Conservation (phyloP, 1,140 invertebrate species). For the Asbolus verrucosus region DNA sequence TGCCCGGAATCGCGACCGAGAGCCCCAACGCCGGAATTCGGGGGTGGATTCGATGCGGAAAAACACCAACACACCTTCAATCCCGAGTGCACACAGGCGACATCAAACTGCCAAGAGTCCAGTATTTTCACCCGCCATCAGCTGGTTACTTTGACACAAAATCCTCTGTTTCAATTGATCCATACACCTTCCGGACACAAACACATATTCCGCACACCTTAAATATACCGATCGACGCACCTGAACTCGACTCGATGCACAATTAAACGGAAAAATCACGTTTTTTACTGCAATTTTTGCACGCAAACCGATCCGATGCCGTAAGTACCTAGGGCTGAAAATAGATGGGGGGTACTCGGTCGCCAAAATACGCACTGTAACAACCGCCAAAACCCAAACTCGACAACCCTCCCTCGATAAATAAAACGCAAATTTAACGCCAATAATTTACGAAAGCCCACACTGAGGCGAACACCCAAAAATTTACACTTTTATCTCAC, state of each 20-base stretch:
- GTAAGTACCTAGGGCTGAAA: slow-evolving; percentile 66
- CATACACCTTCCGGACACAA: slow-evolving; percentile 45
- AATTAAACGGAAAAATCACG: slow-evolving; percentile 3
- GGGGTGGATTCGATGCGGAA: not conserved
- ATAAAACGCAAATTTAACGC: not conserved
- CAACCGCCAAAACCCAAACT: not conserved
- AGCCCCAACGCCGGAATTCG: slow-evolving; percentile 5
- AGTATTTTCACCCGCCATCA: slow-evolving; percentile 65
- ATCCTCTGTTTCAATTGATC: slow-evolving; percentile 55
- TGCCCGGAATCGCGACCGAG: slow-evolving; percentile 4
- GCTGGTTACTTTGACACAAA: slow-evolving; percentile 63
- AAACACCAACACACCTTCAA: slow-evolving; percentile 48
- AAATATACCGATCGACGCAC: not conserved
- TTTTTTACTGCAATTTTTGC: slow-evolving; percentile 58
- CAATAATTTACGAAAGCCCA: slow-evolving; percentile 16
- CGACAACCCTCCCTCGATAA: not conserved
- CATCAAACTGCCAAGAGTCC: slow-evolving; percentile 57
- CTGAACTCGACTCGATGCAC: not conserved
- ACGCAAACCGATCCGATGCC: slow-evolving; percentile 62
- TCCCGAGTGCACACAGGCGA: slow-evolving; percentile 45
- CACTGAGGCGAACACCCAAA: too few species aligned
- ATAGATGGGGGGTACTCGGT: slow-evolving; percentile 62
- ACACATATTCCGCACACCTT: not conserved
- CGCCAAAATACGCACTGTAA: not conserved
- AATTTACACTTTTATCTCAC: not conserved